These are phyloP conservation scores for Sebastes wilsoni DNA, from an alignment of 2,797 vertebrate genomes.

Conservation along the genomic window DNA sequence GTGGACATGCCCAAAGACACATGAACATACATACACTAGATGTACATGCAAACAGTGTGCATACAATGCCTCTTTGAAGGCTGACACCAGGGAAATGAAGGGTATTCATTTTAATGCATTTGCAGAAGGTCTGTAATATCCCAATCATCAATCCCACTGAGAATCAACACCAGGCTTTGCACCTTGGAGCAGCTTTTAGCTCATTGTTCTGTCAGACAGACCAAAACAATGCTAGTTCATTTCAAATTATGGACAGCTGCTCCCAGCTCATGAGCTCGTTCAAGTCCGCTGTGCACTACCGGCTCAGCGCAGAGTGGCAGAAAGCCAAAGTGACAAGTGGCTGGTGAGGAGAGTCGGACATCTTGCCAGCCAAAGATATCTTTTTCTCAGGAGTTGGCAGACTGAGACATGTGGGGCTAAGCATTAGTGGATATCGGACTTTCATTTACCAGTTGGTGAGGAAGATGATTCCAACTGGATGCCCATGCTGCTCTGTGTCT, in stretches of 20 bases:
- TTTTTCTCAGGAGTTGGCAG: conserved; percentile 10
- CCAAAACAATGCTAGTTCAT: conserved; percentile 8
- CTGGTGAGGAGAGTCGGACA: conserved; percentile 4
- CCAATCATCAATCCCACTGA: neutral
- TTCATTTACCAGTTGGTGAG: neutral
- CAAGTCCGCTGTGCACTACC: conserved; percentile 10
- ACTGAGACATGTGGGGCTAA: neutral
- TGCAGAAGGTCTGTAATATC: neutral
- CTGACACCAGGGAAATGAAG: neutral
- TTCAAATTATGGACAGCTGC: conserved; percentile 7
- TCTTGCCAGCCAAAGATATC: conserved; percentile 18
- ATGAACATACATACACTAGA: neutral
- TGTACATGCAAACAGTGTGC: neutral
- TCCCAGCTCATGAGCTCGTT: conserved; percentile 1
- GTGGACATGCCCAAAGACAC: neutral
- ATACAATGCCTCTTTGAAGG: conserved; percentile 1
- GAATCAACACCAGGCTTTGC: neutral
- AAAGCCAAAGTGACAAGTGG: conserved; percentile 20
- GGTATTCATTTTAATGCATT: neutral
- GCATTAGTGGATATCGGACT: neutral
- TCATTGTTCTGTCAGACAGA: conserved; percentile 21
- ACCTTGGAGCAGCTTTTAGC: neutral
- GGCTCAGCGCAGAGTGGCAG: conserved; percentile 1
- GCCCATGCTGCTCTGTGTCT: neutral
- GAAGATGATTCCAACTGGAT: neutral